Conservation (phyloP, 2,797 vertebrate species). For the Melopsittacus undulatus region DNA sequence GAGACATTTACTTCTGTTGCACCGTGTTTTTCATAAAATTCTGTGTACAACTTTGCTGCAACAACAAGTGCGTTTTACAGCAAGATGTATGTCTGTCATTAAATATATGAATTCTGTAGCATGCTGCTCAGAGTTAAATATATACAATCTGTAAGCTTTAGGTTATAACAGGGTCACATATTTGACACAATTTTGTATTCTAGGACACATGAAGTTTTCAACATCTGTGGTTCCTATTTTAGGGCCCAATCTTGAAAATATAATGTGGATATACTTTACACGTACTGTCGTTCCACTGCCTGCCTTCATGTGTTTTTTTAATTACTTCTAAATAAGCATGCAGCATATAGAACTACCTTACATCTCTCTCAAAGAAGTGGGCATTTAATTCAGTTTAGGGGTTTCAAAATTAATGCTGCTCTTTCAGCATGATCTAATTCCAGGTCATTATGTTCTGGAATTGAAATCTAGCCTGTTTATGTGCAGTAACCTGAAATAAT, state of each 20-base stretch:
- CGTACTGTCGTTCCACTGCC: slow-evolving; percentile 17
- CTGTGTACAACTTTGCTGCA: neutral
- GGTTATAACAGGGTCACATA: slow-evolving; percentile 21
- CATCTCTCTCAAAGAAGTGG: neutral
- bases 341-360: neutral
- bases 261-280: neutral
- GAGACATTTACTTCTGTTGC: neutral
- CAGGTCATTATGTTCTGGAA: neutral
- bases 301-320: neutral
- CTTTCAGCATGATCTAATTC: neutral
- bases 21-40: neutral
- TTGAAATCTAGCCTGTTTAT: neutral
- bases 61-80: neutral
- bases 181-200: slow-evolving; percentile 47
- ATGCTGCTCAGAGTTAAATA: slow-evolving; percentile 35
- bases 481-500: neutral
- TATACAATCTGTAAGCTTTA: slow-evolving; percentile 39
- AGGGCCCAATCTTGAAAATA: slow-evolving; percentile 31
- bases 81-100: slow-evolving; percentile 19
- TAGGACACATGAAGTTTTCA: slow-evolving; percentile 46
- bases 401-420: neutral
- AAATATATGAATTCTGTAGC: slow-evolving; percentile 7
- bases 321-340: slow-evolving; percentile 10
- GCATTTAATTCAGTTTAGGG: neutral
- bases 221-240: slow-evolving; percentile 57